Evolutionary conservation across 2,113 vertebrate genomes (phyloP).

Genomic region (Ariopsis seemanni): DNA sequence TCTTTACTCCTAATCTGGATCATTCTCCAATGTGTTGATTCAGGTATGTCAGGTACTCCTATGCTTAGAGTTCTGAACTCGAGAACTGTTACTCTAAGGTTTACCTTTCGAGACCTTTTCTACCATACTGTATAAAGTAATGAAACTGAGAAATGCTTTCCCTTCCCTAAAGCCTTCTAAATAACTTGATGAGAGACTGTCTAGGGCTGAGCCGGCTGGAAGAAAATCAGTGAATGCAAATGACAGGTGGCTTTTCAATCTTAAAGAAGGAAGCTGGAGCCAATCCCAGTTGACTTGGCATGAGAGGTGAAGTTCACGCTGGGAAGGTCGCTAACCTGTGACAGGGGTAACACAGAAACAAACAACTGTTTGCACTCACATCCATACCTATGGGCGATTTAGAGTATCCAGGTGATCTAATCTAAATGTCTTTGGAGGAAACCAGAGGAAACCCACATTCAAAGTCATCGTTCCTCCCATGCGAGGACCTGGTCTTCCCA

Average conservation of each 20-base stretch:
- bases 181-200: slow-evolving; percentile 10
- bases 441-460: too few species aligned
- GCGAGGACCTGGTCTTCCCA: too few species aligned
- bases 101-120: slow-evolving; percentile 19
- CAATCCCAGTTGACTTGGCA: too few species aligned
- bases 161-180: slow-evolving; percentile 28
- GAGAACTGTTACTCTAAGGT: slow-evolving; percentile 12
- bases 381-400: too few species aligned
- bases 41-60: not conserved
- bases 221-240: not conserved
- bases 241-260: not conserved
- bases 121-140: slow-evolving; percentile 16
- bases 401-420: too few species aligned
- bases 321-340: too few species aligned
- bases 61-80: not conserved
- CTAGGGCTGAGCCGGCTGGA: not conserved
- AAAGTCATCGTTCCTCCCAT: too few species aligned
- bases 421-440: too few species aligned
- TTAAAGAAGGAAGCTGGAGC: not conserved
- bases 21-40: not conserved
- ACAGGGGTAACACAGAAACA: too few species aligned
- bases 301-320: too few species aligned
- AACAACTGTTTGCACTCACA: too few species aligned
- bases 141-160: slow-evolving; percentile 29
- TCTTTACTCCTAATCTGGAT: not conserved